Percentiles rank a stretch among this genome's conserved stretches.
Evolutionary conservation across 2,113 vertebrate genomes (phyloP).

Genomic region (Mohoua ochrocephala): DNA sequence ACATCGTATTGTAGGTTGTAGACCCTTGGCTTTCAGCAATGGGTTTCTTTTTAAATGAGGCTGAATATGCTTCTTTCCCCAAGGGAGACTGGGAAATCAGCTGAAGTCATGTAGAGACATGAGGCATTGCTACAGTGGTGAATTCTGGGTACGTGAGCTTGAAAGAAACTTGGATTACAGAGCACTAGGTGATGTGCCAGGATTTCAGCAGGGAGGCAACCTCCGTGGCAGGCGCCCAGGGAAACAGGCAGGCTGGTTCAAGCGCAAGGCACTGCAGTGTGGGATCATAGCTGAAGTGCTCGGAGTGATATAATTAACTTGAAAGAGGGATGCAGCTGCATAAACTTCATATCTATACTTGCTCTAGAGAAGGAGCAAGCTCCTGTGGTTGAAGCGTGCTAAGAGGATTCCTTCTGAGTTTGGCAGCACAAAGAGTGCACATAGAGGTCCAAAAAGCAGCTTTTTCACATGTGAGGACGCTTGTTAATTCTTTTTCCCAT

Average conservation of each 20-base stretch:
- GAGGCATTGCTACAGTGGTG: not conserved
- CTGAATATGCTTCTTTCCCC: not conserved
- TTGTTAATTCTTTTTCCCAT: not conserved
- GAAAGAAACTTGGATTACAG: not conserved
- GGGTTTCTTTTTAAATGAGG: not conserved
- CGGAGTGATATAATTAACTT: not conserved
- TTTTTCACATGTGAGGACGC: not conserved
- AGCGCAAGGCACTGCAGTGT: not conserved
- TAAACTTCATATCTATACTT: constrained; percentile 9
- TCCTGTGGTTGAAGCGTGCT: not conserved
- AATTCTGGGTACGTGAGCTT: not conserved
- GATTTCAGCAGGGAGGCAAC: constrained; percentile 32
- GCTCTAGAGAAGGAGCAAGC: not conserved
- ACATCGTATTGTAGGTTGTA: not conserved
- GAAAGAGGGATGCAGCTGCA: constrained; percentile 35
- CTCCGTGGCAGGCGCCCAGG: not conserved
- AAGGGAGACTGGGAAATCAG: not conserved
- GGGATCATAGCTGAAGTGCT: not conserved
- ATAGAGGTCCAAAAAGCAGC: not conserved
- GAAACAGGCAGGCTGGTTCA: constrained; percentile 7
- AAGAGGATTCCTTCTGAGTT: not conserved
- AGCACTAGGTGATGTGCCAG: not conserved
- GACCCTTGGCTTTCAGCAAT: not conserved
- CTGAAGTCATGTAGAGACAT: constrained; percentile 1
- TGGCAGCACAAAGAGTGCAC: accelerated